Evolutionary conservation across 1,140 invertebrate species (phyloP), one percentile per base, ranked within the genome.

Genomic region (Aphidius ervi): DNA sequence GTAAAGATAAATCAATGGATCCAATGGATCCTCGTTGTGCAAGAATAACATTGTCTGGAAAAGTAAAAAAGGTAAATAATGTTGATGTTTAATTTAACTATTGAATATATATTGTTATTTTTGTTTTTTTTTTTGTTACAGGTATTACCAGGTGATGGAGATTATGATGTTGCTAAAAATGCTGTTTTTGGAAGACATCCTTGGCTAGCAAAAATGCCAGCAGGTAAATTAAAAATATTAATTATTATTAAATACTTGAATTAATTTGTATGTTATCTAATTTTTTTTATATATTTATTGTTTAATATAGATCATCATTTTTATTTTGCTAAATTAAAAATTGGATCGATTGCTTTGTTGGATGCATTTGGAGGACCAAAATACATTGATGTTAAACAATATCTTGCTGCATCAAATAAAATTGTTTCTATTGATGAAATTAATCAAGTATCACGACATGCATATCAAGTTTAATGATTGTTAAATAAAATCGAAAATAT

Each of bases 21-120:
- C 87, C 90, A 1, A 89, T 92, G 82, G 90, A 92, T 76, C 90
- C 91, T 2, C 81, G 88, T 9, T 93, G 91, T 82, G 86, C 88
- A 2, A 83, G 88, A 56, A 79, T 89, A 0, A 86, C 91, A 65
- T 78, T 93, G 2, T 84, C 85, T 37, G 90, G 91, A 46, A 83
- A 82, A 70, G 85, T 91, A 61, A 77, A 83, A 57, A 81, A 82
- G 81, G 89, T 91, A 16, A 16, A 16, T 16, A 16, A 16, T 16
- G 16, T 73, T 71, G 64, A 61, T 62, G 23, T 43, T 7, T 9
- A 43, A 43, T 43, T 43, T 9, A 43, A 1, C 1, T 7, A 1
- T 7, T 43, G 6, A 6, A 43, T 49, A 42, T 43, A 56, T 43
- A 61, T 56, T 39, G 47, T 59, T 58, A 56, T 47, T 66, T 66